phyloP scores from a whole-genome alignment of 2,797 vertebrate genomes.

The Molossus molossus region DNA sequence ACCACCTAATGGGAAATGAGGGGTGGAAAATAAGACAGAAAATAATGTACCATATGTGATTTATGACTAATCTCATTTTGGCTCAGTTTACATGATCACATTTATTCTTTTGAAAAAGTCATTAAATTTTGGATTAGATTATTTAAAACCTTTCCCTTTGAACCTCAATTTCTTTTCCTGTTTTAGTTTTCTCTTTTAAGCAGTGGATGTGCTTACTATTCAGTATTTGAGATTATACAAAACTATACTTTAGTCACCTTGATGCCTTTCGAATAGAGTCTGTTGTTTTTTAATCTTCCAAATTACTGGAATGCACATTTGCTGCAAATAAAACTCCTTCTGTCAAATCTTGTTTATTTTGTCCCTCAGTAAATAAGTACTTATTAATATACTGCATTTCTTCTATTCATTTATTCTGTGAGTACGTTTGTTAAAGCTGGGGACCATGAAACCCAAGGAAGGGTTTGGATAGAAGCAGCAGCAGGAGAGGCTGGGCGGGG shows the following conservation, averaged over 20 bases:
- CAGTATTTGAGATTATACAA: neutral
- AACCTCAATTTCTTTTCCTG: slow-evolving; percentile 32
- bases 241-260: neutral
- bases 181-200: slow-evolving; percentile 28
- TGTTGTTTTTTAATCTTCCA: neutral
- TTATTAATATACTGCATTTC: slow-evolving; percentile 2
- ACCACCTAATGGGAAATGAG: neutral
- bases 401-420: neutral
- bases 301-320: neutral
- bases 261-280: neutral
- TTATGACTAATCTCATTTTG: slow-evolving; percentile 40
- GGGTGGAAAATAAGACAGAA: slow-evolving; percentile 22
- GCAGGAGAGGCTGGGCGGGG: neutral
- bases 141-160: slow-evolving; percentile 32
- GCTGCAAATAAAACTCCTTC: slow-evolving; percentile 21
- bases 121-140: slow-evolving; percentile 37
- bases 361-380: slow-evolving; percentile 18
- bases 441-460: neutral
- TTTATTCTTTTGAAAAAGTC: slow-evolving; percentile 65
- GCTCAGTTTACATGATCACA: slow-evolving; percentile 51
- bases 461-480: neutral
- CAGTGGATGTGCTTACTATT: neutral
- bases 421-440: neutral
- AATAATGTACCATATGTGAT: neutral
- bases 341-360: slow-evolving; percentile 56